These are phyloP conservation scores for Botia almorhae DNA, from an alignment of 2,797 vertebrate species.

Conservation along the genomic window DNA sequence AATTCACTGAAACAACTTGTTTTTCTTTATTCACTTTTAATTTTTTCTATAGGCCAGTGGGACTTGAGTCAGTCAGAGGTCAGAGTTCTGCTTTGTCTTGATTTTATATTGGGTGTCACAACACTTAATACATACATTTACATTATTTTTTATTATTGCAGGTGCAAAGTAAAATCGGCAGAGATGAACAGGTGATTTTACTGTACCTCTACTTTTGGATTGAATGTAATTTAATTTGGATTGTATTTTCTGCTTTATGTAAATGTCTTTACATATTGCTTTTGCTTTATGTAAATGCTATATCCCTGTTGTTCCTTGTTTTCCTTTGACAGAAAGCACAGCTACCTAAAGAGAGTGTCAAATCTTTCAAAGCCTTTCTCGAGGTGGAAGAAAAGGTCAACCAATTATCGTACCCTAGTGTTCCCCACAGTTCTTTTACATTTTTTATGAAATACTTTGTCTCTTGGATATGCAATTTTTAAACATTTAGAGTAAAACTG, in stretches of 20 bases:
- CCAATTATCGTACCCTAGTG: background rate
- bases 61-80: conserved; percentile 79
- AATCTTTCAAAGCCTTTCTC: background rate
- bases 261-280: background rate
- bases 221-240: background rate
- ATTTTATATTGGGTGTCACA: background rate
- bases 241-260: background rate
- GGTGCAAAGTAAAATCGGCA: conserved; percentile 34
- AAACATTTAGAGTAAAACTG: conserved; percentile 9
- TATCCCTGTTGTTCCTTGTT: background rate
- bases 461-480: conserved; percentile 15
- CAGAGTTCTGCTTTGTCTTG: conserved; percentile 51
- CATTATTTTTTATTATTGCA: conserved; percentile 18
- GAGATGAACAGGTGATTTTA: background rate
- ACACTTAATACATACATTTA: background rate
- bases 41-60: conserved; percentile 68
- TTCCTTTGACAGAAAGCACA: conserved; percentile 23
- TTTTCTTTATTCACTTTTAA: no score
- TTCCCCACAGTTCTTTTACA: background rate
- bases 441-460: conserved; percentile 1
- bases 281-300: background rate
- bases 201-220: background rate
- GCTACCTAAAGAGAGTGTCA: background rate
- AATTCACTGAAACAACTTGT: no score
- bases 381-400: conserved; percentile 19